Base-by-base conservation (phyloP, 2,888 invertebrate genomes). In the Dioctria rufipes region DNA sequence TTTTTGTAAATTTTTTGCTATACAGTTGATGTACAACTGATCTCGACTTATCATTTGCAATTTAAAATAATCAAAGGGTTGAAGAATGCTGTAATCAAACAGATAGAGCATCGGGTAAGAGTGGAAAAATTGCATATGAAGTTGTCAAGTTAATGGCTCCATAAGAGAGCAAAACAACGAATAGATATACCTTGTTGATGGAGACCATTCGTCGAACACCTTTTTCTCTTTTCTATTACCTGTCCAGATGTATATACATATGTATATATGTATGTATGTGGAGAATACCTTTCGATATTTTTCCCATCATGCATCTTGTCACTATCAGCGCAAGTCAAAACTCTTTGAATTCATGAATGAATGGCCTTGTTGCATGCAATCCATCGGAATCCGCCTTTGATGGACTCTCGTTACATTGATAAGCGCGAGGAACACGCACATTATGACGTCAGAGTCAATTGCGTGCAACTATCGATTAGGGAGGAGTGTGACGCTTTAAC, bases 381-480 rank as follows among this genome's bases (percentile, higher is more conserved):
- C 66, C 66, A 54, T 63, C 54, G 78, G 51, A 78, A 78, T 65
- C 40, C 51, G 40, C 65, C 39, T 77, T 63, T 65, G 78, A 78
- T 39, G 78, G 51, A 78, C 65, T 78, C 65, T 65, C 49, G 63
- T 78, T 77, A 63, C 63, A 63, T 25, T 58, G 40, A n/a, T 73
- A 73, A 60, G 40, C 37, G 46, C 49, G 58, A 42, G 73, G 40
- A 65, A 43, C 78, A 78, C 78, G 78, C 66, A 66, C 66, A 25
- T 54, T 42, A 54, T 78, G 78, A 78, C 78, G 78, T 78, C 78
- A 78, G n/a, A 66, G 5, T 66, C 58, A 58, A 78, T 78, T 78
- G 78, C 78, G 78, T 78, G 78, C 78, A 78, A 51, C 66, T 78
- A 66, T 78, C 78, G 66, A 78, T 78, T 78, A 78, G 42, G 54